Base-by-base conservation (phyloP, 2,888 invertebrate species). In the Cerastoderma edule region DNA sequence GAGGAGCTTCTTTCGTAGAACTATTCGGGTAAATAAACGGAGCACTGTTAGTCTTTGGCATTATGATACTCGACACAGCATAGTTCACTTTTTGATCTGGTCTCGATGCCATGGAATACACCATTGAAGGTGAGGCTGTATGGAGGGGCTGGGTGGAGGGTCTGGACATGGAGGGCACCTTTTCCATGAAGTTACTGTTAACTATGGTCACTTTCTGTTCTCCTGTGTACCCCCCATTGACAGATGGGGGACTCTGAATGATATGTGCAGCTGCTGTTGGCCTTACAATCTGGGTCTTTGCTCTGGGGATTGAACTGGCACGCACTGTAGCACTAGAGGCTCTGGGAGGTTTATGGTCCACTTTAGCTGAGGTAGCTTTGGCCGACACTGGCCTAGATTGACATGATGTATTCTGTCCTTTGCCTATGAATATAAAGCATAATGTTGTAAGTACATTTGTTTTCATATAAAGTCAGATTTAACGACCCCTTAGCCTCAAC, bases 211-310 rank as follows among this genome's bases (percentile, higher is more conserved):
- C 83, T 79, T 85, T 80, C 71, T 88, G 73, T 68, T 48, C 56
- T 10, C 6, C n/a, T 33, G 60, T 54, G 30, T 44, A 72, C 57
- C 68, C 77, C 6, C 65, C 39, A 39, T 57, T 67, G 46, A 22
- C 50, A 53, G 64, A 56, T 67, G 50, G 67, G n/a, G 46, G 57
- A 32, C 70, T 82, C 16, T 85, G 86, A 33, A 90, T 89, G 53
- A 90, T 90, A 74, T 89, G 89, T n/a, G 90, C 90, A 10, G 87
- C 85, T 28, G 88, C 90, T 72, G 85, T 84, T n/a, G 89, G 90
- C 3, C 88, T 78, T 2, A 81, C 85, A 70, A 77, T 78, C 67
- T 76, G 86, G 60, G 71, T 85, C 67, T 85, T 85, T 16, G 78
- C 76, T 44, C 81, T 72, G 2, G 81, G 78, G 27, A 79, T 82